phyloP scores from a whole-genome alignment of 2,797 vertebrate genomes.

The Bradypodion ventrale region DNA sequence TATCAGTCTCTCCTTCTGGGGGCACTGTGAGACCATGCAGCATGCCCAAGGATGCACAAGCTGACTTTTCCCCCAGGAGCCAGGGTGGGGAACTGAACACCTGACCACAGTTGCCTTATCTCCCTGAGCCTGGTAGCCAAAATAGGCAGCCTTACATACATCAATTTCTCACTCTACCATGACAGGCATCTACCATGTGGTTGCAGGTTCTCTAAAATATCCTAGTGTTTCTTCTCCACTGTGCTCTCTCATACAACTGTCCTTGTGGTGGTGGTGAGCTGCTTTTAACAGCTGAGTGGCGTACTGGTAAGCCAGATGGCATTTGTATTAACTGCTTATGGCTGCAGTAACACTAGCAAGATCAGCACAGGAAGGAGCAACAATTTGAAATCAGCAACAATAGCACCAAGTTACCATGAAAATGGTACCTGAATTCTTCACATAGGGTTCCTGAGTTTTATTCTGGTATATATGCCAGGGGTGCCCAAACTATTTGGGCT shows the following conservation, averaged over 20 bases:
- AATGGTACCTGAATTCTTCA: neutral
- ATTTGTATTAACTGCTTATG: neutral
- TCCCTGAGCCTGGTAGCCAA: neutral
- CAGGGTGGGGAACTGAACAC: too few species aligned
- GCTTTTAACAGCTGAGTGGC: neutral
- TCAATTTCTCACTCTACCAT: neutral
- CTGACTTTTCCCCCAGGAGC: too few species aligned
- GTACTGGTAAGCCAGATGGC: neutral
- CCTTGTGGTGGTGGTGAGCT: neutral
- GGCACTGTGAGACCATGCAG: too few species aligned
- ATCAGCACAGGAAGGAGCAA: neutral
- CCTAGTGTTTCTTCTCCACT: neutral
- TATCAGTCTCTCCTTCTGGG: too few species aligned
- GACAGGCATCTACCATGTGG: neutral
- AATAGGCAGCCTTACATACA: neutral
- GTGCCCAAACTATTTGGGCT: too few species aligned
- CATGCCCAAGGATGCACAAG: too few species aligned
- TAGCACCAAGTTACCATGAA: neutral
- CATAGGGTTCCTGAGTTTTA: neutral
- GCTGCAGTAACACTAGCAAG: neutral
- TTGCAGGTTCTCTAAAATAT: neutral
- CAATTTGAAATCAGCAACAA: neutral
- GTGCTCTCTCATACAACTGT: neutral
- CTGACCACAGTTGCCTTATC: neutral
- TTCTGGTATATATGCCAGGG: too few species aligned